phyloP scores from a whole-genome alignment of 2,113 vertebrate species.

The Upupa epops region DNA sequence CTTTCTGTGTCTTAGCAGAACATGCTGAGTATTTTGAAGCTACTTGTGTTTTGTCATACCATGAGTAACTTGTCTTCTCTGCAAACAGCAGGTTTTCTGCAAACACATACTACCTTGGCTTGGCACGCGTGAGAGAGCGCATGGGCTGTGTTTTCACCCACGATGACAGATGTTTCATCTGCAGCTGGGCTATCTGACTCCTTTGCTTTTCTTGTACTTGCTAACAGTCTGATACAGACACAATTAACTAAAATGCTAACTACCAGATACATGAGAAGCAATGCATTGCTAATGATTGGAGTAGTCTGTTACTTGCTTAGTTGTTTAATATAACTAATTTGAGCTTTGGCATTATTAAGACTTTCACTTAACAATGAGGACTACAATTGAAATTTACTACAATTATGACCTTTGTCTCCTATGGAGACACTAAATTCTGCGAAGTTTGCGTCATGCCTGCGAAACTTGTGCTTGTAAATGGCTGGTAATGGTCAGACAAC shows the following conservation, averaged over 20 bases:
- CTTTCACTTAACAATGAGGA: constrained; percentile 55
- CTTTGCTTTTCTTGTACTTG: background rate
- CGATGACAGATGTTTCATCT: background rate
- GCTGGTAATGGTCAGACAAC: background rate
- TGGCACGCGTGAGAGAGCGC: background rate
- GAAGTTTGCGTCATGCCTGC: constrained; percentile 23
- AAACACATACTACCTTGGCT: background rate
- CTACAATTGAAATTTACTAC: constrained; percentile 64
- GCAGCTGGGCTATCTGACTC: background rate
- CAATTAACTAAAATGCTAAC: background rate
- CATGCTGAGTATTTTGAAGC: background rate
- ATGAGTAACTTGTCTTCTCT: background rate
- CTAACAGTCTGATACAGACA: background rate
- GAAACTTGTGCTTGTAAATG: constrained; percentile 41
- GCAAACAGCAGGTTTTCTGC: background rate
- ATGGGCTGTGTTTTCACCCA: background rate
- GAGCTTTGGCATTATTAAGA: constrained; percentile 36
- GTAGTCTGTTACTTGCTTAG: constrained; percentile 36
- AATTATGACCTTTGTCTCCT: constrained; percentile 26
- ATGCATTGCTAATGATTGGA: background rate
- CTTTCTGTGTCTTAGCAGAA: background rate
- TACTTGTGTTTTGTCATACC: background rate
- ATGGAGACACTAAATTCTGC: background rate
- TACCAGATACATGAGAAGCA: background rate
- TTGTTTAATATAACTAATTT: constrained; percentile 51